phyloP scores from a whole-genome alignment of 1,140 invertebrate species.

The Holotrichia oblita region DNA sequence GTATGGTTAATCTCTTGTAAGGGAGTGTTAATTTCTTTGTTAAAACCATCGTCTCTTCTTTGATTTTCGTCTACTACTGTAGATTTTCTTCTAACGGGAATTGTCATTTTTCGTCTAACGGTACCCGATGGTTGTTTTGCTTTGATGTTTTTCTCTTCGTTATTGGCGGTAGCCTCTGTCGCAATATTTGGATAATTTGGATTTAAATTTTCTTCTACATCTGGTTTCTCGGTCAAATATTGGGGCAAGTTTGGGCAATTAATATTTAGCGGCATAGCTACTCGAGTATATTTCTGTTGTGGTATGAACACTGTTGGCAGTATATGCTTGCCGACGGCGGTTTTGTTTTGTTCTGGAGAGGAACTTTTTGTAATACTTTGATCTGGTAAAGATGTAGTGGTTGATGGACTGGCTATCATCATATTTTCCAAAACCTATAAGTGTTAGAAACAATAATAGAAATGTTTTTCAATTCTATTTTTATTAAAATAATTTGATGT shows the following conservation, averaged over 20 bases:
- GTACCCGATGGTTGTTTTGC: not conserved
- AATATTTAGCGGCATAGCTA: not conserved
- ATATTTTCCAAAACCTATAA: slow-evolving; percentile 3
- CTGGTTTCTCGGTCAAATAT: not conserved
- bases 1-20: not conserved
- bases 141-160: not conserved
- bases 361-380: not conserved
- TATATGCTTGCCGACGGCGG: not conserved
- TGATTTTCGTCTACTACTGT: not conserved
- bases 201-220: not conserved
- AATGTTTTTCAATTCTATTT: too few relatives aligned
- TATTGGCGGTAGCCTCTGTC: not conserved
- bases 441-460: not conserved
- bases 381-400: not conserved
- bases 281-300: not conserved
- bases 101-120: not conserved
- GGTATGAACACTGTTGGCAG: not conserved
- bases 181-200: not conserved
- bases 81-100: not conserved
- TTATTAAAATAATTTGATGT: too few relatives aligned
- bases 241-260: not conserved
- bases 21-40: not conserved
- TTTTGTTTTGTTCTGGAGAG: not conserved
- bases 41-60: not conserved
- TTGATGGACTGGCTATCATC: not conserved